Evolutionary conservation across 2,113 vertebrate genomes (phyloP).

Genomic region (Nothobranchius kuhntae): DNA sequence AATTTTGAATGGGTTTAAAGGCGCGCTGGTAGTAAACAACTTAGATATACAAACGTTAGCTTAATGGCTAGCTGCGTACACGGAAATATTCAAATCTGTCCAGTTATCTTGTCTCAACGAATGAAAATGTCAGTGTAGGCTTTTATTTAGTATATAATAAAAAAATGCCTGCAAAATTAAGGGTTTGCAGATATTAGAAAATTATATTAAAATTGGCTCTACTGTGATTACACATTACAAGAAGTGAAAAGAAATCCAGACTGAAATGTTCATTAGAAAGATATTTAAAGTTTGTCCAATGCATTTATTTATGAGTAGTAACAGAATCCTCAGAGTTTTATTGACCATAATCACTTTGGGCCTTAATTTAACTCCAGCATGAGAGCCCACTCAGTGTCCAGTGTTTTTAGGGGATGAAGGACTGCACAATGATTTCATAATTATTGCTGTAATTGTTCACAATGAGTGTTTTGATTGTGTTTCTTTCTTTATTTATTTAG

Average conservation of each 20-base stretch:
- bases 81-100: background rate
- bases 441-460: background rate
- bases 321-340: background rate
- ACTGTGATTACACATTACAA: too few species aligned
- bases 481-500: slow-evolving; percentile 11
- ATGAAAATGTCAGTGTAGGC: background rate
- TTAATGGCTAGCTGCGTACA: background rate
- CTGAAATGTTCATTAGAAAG: too few species aligned
- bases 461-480: background rate
- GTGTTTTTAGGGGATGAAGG: too few species aligned
- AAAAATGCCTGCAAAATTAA: too few species aligned
- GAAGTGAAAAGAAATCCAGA: too few species aligned
- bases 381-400: background rate
- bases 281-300: too few species aligned
- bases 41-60: background rate
- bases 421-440: too few species aligned
- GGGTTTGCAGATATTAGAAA: too few species aligned
- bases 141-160: too few species aligned
- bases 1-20: background rate
- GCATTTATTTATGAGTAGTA: background rate
- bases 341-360: background rate
- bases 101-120: background rate
- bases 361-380: slow-evolving; percentile 4
- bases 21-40: background rate
- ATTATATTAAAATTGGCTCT: too few species aligned